Evolutionary conservation across 1,140 invertebrate genomes (phyloP).

Genomic region (Drosophila bifasciata): DNA sequence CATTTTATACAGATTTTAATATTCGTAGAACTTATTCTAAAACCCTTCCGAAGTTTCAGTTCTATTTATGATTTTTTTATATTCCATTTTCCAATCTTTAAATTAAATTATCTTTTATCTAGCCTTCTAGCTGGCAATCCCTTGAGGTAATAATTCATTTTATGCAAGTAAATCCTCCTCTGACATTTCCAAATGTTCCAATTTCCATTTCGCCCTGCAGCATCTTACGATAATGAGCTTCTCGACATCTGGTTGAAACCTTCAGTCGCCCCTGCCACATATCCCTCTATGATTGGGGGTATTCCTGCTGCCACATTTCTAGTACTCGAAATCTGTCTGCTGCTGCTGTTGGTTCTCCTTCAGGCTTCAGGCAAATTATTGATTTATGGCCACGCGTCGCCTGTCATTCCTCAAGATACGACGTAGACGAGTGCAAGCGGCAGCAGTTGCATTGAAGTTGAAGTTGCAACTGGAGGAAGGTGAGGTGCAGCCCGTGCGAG

Average conservation of each 20-base stretch:
- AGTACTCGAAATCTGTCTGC: conserved; percentile 3
- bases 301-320: conserved; percentile 51
- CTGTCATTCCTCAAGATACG: conserved; percentile 65
- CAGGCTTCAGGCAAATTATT: conserved; percentile 55
- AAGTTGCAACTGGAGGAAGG: conserved; percentile 29
- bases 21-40: no score
- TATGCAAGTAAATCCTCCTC: conserved; percentile 6
- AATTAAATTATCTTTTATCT: conserved; percentile 19
- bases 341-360: conserved; percentile 29
- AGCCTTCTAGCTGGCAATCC: background rate
- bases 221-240: conserved; percentile 27
- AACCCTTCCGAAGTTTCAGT: background rate
- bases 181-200: conserved; percentile 30
- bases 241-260: conserved; percentile 1
- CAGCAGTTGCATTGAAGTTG: conserved; percentile 11
- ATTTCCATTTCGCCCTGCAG: conserved; percentile 30
- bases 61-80: no score
- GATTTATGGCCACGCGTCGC: conserved; percentile 70
- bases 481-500: conserved; percentile 12
- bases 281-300: no score
- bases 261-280: no score
- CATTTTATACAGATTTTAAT: no score
- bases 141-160: conserved; percentile 5
- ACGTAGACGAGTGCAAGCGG: conserved; percentile 3
- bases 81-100: background rate